Conservation (phyloP, 2,797 vertebrate species). For the Gymnoscopelus microlampas region DNA sequence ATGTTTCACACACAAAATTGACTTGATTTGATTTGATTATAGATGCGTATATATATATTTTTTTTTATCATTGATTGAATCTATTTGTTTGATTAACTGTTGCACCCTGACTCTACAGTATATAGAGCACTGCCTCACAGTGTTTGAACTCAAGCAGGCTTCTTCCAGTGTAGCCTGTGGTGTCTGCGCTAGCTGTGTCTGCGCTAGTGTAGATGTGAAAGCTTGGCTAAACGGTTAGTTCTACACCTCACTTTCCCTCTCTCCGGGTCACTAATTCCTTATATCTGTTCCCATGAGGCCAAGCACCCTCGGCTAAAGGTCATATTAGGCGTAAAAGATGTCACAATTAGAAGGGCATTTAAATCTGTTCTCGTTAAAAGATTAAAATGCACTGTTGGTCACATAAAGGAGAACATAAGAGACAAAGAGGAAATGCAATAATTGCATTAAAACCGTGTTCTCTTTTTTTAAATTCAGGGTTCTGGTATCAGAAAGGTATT, state of each 20-base stretch:
- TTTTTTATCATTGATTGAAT: too few species aligned
- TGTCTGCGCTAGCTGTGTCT: not conserved
- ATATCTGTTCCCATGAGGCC: slow-evolving; percentile 73
- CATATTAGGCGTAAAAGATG: slow-evolving; percentile 79
- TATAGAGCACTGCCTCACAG: slow-evolving; percentile 19
- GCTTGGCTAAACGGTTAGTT: slow-evolving; percentile 53
- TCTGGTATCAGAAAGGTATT: slow-evolving; percentile 87
- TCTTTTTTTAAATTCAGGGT: slow-evolving; percentile 67
- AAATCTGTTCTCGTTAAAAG: slow-evolving; percentile 78
- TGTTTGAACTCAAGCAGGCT: slow-evolving; percentile 24
- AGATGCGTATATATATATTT: too few species aligned
- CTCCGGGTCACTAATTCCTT: slow-evolving; percentile 71
- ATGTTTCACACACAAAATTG: too few species aligned
- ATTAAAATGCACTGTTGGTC: slow-evolving; percentile 80
- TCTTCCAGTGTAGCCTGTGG: slow-evolving; percentile 25
- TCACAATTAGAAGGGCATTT: slow-evolving; percentile 85
- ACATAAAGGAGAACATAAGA: slow-evolving; percentile 68
- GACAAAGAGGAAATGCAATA: slow-evolving; percentile 81
- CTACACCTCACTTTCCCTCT: slow-evolving; percentile 69
- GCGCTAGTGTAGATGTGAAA: slow-evolving; percentile 31
- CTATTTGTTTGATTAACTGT: too few species aligned
- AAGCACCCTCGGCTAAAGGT: slow-evolving; percentile 74
- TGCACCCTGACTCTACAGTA: too few species aligned
- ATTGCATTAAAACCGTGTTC: slow-evolving; percentile 89
- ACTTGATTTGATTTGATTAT: too few species aligned